Evolutionary conservation across 2,113 vertebrate species (phyloP).

Genomic region (Microcebus griseorufus): DNA sequence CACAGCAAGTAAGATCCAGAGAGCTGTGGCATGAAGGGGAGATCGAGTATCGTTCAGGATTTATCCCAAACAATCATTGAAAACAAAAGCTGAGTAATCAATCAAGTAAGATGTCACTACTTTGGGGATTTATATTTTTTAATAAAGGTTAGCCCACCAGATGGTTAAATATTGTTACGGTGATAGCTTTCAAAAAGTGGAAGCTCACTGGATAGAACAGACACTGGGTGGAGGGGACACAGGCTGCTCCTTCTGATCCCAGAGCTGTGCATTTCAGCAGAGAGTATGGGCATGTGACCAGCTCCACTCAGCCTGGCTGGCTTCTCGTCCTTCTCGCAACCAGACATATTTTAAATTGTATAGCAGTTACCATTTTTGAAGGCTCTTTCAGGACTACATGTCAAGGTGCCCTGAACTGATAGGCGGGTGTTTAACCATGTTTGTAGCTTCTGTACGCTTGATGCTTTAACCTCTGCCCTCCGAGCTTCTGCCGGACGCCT

Average conservation of each 20-base stretch:
- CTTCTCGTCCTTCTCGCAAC: not conserved
- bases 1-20: not conserved
- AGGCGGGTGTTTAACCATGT: not conserved
- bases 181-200: not conserved
- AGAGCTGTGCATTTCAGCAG: not conserved
- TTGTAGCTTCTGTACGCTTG: not conserved
- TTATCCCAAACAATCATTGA: not conserved
- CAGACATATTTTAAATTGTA: not conserved
- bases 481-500: accelerated
- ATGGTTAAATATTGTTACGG: not conserved
- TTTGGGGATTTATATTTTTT: not conserved
- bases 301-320: not conserved
- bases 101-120: not conserved
- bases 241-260: not conserved
- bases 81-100: not conserved
- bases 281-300: accelerated
- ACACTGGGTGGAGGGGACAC: not conserved
- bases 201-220: not conserved
- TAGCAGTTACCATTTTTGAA: not conserved
- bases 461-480: not conserved
- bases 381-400: not conserved
- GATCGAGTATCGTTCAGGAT: not conserved
- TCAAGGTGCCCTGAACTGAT: not conserved
- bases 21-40: not conserved
- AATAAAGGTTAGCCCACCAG: not conserved